phyloP scores from a whole-genome alignment of 2,113 vertebrate species.

The Trogon surrucura region DNA sequence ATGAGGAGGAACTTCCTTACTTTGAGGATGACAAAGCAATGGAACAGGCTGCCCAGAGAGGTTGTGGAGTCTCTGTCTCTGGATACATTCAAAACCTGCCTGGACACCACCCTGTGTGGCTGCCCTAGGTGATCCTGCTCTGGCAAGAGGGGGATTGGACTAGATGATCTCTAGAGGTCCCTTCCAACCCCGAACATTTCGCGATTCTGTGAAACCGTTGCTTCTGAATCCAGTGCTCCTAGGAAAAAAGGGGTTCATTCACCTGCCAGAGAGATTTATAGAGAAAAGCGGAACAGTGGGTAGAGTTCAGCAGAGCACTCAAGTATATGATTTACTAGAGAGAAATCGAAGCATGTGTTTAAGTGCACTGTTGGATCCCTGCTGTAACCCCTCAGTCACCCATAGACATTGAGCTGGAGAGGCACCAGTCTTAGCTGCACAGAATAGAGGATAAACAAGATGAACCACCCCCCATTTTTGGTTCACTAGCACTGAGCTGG shows the following conservation, averaged over 20 bases:
- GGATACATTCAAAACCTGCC: too few species aligned
- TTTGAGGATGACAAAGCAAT: too few species aligned
- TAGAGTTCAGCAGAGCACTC: not conserved
- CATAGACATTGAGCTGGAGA: not conserved
- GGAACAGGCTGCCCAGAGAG: too few species aligned
- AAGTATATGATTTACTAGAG: not conserved
- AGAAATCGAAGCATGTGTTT: not conserved
- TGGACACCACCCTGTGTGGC: too few species aligned
- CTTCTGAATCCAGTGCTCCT: not conserved
- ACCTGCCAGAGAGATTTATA: not conserved
- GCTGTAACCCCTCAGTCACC: not conserved
- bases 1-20: too few species aligned
- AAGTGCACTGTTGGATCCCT: not conserved
- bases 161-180: too few species aligned
- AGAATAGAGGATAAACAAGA: not conserved
- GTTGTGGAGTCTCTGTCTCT: too few species aligned
- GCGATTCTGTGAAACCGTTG: not conserved
- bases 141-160: too few species aligned
- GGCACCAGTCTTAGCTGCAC: not conserved
- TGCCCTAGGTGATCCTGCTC: too few species aligned
- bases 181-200: too few species aligned
- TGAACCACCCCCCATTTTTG: fast-evolving
- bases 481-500: not conserved
- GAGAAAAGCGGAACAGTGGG: not conserved
- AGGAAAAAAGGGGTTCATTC: not conserved